phyloP scores from a whole-genome alignment of 2,797 vertebrate species.

The Tragelaphus eurycerus region DNA sequence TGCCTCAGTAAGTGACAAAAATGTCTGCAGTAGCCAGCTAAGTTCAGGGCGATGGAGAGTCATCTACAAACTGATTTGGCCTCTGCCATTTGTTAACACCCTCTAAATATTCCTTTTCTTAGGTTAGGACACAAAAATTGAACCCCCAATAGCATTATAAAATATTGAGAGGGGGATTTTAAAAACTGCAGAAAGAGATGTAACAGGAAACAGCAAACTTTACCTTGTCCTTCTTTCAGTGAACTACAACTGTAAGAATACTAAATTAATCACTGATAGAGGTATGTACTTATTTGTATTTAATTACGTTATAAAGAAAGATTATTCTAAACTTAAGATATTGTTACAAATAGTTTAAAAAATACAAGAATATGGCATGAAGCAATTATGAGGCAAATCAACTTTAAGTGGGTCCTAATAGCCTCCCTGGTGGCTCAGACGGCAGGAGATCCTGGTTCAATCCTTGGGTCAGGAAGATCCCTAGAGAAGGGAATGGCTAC shows the following conservation, averaged over 20 bases:
- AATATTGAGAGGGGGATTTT: not conserved
- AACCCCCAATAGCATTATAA: not conserved
- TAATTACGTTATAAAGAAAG: not conserved
- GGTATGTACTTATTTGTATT: not conserved
- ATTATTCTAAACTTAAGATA: not conserved
- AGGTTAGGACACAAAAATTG: slow-evolving; percentile 8
- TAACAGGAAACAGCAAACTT: slow-evolving; percentile 30
- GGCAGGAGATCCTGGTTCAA: not conserved
- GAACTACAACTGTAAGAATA: slow-evolving; percentile 24
- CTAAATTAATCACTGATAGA: not conserved
- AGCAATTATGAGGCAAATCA: not conserved
- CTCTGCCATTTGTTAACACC: not conserved
- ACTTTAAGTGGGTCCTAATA: not conserved
- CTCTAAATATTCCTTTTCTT: not conserved
- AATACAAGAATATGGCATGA: not conserved
- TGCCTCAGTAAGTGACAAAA: not conserved
- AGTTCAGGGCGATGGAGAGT: not conserved
- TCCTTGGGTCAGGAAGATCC: not conserved
- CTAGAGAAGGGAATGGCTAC: not conserved
- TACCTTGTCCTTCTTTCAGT: not conserved
- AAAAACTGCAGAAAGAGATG: not conserved
- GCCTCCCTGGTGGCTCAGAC: not conserved
- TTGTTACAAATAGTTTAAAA: not conserved
- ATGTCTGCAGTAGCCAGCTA: not conserved
- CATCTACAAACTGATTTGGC: not conserved